phyloP scores from a whole-genome alignment of 2,797 vertebrate species.

The Steatocranus sp. region DNA sequence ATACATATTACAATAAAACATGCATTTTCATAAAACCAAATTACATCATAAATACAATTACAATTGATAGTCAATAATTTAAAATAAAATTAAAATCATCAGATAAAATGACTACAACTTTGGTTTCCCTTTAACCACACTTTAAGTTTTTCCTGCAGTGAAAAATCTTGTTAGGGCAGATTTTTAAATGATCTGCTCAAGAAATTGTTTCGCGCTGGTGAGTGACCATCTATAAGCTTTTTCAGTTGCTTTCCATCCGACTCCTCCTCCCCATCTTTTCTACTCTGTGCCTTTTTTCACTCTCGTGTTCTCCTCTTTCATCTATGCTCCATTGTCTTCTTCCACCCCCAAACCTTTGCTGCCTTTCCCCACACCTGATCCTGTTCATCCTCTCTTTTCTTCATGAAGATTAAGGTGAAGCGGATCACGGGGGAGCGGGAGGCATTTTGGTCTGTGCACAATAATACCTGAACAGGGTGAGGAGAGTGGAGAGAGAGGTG shows the following conservation, averaged over 20 bases:
- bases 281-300: neutral
- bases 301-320: conserved; percentile 31
- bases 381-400: conserved; percentile 29
- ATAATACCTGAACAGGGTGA: neutral
- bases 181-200: neutral
- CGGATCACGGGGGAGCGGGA: neutral
- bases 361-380: neutral
- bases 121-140: no score
- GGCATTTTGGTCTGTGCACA: conserved; percentile 21
- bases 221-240: conserved; percentile 8
- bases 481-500: neutral
- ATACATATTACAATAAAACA: no score
- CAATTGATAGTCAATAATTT: no score
- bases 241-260: neutral
- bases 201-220: conserved; percentile 2
- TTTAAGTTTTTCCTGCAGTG: neutral
- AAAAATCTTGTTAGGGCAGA: conserved; percentile 34
- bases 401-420: conserved; percentile 49
- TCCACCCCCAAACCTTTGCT: neutral
- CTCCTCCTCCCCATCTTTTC: conserved; percentile 1
- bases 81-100: no score
- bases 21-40: no score
- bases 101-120: no score
- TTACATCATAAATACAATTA: no score
- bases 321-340: conserved; percentile 15